Percentiles rank a stretch among this genome's conserved stretches.
Evolutionary conservation across 2,888 invertebrate genomes (phyloP).

Genomic region (Frankliniella intonsa): DNA sequence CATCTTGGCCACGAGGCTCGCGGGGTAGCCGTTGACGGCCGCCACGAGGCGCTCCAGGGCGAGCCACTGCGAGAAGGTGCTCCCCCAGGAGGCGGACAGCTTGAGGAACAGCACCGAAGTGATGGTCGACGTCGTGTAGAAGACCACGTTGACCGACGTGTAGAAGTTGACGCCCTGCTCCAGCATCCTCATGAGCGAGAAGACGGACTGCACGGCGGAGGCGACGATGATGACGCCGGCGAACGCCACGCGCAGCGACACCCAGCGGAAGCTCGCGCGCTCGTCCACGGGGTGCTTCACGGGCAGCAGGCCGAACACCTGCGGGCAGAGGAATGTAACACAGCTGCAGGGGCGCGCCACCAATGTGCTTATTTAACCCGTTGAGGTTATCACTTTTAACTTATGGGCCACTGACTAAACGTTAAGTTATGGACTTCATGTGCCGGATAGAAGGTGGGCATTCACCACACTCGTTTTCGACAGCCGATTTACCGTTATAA

Average conservation of each 20-base stretch:
- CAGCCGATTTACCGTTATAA: too few relatives aligned
- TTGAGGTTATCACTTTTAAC: too few relatives aligned
- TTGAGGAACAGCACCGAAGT: conserved; percentile 34
- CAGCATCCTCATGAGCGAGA: conserved; percentile 28
- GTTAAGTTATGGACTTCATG: too few relatives aligned
- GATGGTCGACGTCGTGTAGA: conserved; percentile 33
- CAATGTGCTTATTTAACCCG: too few relatives aligned
- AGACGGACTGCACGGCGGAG: conserved; percentile 27
- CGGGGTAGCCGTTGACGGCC: conserved; percentile 29
- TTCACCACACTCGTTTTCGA: too few relatives aligned
- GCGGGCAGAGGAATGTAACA: neutral
- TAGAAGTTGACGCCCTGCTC: conserved; percentile 30
- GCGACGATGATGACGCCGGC: conserved; percentile 28
- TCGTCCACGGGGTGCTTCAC: neutral
- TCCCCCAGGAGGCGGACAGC: conserved; percentile 33
- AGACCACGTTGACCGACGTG: conserved; percentile 34
- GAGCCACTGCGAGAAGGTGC: neutral
- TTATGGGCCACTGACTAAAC: too few relatives aligned
- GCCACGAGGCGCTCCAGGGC: neutral
- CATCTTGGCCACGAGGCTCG: conserved; percentile 25
- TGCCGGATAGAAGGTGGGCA: too few relatives aligned
- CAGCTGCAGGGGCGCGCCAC: too few relatives aligned
- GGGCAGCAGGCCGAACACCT: neutral
- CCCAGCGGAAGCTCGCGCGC: conserved; percentile 21
- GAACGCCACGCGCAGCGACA: conserved; percentile 28